Conservation (phyloP, 2,113 vertebrate species). For the Picathartes gymnocephalus region DNA sequence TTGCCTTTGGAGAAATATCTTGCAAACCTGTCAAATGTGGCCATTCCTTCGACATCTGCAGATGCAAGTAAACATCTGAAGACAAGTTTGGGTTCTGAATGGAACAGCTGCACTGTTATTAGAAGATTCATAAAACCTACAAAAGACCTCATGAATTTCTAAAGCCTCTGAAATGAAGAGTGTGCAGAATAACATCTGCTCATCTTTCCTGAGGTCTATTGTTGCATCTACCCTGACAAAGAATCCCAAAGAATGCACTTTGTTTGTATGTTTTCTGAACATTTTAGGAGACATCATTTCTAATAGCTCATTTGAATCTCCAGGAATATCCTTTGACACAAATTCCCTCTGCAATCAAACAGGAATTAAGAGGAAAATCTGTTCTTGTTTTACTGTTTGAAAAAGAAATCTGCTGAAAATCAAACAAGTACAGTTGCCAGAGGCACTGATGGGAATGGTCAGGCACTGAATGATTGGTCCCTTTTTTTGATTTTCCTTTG, state of each 20-base stretch:
- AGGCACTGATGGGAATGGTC: neutral
- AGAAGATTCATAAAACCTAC: slow-evolving; percentile 35
- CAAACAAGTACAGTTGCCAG: neutral
- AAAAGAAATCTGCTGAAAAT: slow-evolving; percentile 26
- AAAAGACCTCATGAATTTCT: slow-evolving; percentile 61
- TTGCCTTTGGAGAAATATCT: neutral
- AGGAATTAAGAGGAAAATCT: slow-evolving; percentile 29
- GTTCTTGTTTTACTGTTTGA: slow-evolving; percentile 26
- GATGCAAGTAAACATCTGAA: neutral
- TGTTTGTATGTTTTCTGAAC: slow-evolving; percentile 25
- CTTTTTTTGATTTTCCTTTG: neutral
- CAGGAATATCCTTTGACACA: slow-evolving; percentile 19
- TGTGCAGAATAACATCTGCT: slow-evolving; percentile 61
- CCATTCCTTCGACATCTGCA: neutral
- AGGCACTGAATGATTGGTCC: neutral
- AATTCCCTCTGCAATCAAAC: neutral
- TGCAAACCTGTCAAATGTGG: neutral
- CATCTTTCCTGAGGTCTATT: slow-evolving; percentile 24
- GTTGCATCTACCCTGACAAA: slow-evolving; percentile 48
- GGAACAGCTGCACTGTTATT: slow-evolving; percentile 36
- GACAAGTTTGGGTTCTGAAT: neutral
- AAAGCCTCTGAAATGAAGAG: slow-evolving; percentile 44
- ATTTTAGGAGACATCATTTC: neutral
- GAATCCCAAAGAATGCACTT: slow-evolving; percentile 8
- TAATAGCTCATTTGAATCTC: slow-evolving; percentile 10